Conservation (phyloP, 2,113 vertebrate genomes). For the Mola mola region DNA sequence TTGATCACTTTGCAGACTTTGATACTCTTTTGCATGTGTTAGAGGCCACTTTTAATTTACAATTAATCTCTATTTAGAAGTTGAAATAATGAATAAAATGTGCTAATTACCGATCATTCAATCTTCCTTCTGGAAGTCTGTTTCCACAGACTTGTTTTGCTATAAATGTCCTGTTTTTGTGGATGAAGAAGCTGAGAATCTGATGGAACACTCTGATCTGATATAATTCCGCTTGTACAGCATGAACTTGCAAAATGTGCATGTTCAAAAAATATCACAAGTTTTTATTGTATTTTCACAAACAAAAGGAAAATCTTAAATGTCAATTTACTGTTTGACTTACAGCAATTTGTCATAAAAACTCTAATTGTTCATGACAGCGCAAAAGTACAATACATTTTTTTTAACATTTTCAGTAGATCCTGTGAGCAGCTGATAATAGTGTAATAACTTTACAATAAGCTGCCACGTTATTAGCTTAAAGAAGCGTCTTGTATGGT, state of each 20-base stretch:
- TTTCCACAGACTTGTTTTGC: too few relatives aligned
- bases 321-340: not conserved
- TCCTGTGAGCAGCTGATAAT: conserved; percentile 49
- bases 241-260: not conserved
- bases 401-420: conserved; percentile 23
- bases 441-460: conserved; percentile 57
- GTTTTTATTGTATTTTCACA: not conserved
- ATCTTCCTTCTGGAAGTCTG: too few relatives aligned
- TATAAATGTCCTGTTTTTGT: too few relatives aligned
- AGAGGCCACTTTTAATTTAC: too few relatives aligned
- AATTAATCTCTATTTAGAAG: too few relatives aligned
- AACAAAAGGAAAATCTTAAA: not conserved
- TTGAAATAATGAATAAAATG: too few relatives aligned
- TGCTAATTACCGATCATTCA: too few relatives aligned
- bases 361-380: conserved; percentile 25
- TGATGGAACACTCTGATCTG: too few relatives aligned
- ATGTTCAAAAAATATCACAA: not conserved
- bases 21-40: too few relatives aligned
- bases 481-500: conserved; percentile 59
- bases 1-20: too few relatives aligned
- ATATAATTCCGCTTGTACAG: too few relatives aligned
- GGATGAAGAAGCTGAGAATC: too few relatives aligned
- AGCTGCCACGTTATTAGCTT: conserved; percentile 68
- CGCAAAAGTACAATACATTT: conserved; percentile 28
- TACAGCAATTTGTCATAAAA: not conserved